Conservation (phyloP, 92 coral and sea anemone genomes). For the Virgularia gustaviana region DNA sequence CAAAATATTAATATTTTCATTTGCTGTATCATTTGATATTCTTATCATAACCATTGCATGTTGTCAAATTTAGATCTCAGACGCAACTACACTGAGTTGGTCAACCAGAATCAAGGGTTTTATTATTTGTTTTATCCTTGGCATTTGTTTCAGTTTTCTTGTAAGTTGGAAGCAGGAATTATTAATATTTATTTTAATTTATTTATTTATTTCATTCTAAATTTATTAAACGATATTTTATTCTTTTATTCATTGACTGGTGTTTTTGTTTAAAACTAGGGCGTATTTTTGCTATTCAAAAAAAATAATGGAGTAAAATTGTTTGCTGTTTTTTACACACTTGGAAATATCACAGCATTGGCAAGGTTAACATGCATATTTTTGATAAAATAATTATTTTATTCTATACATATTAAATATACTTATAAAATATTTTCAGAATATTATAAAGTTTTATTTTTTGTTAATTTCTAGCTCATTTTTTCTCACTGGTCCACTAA, state of each 20-base stretch:
- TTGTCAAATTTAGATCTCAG: constrained; percentile 95
- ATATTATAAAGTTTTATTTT: no score
- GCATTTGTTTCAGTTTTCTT: constrained; percentile 71
- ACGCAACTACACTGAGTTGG: constrained; percentile 98
- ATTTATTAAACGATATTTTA: background rate
- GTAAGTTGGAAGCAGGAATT: constrained; percentile 43
- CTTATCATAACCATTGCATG: no score
- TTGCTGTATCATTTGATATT: no score
- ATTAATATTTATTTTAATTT: background rate
- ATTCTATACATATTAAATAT: no score
- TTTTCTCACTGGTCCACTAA: constrained; percentile 91
- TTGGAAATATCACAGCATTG: constrained; percentile 83
- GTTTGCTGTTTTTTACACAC: constrained; percentile 87
- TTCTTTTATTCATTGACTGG: no score
- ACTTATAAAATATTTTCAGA: no score
- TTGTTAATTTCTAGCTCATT: constrained; percentile 79
- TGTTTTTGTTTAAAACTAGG: no score
- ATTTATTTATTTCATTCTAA: background rate
- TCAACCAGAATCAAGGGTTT: constrained; percentile 96
- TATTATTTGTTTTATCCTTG: constrained; percentile 73
- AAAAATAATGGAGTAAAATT: constrained; percentile 42
- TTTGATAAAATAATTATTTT: no score
- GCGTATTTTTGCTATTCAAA: constrained; percentile 23
- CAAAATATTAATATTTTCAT: no score
- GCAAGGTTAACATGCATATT: no score